Base-by-base conservation (phyloP, 2,888 invertebrate genomes). In the Mythimna loreyi region DNA sequence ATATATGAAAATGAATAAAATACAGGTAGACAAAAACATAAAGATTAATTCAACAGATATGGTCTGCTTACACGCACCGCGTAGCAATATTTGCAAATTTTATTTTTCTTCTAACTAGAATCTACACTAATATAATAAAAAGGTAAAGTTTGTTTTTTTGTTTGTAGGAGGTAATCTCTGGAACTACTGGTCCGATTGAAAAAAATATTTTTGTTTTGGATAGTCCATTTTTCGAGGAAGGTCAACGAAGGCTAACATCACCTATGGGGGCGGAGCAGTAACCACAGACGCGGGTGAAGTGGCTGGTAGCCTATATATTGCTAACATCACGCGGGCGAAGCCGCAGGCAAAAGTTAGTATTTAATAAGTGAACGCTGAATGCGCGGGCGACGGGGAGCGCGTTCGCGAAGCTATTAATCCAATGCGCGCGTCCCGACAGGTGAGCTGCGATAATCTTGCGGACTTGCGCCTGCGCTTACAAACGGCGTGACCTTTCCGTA, bases 401-500 rank as follows among this genome's bases (percentile, higher is more conserved):
- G 75, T 57, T 59, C 60, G 79, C 75, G 85, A 68, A 84, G 76
- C 85, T 87, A 89, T 89, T 90, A 91, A 90, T 91, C 89, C 88
- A 86, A 85, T 83, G 86, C 86, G 80, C 86, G 87, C 87, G 85
- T 88, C 88, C 86, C 84, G 94, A 93, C 94, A 94, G 94, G 94
- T 94, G 94, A 92, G 89, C 86, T 69, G 88, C 91, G 93, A 93
- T 94, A 93, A 95, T 94, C 93, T 92, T 92, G 91, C 90, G 90
- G 93, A 93, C 92, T 92, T 91, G 91, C 91, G 91, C 89, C 84
- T 87, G 93, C 90, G 91, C 91, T 86, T 88, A 90, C 91, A 90
- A 91, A 90, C 91, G 87, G 88, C 89, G 86, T 95, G 95, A 95
- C 95, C 95, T 95, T 95, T 95, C 89, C 86, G 88, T 95, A 95